phyloP scores from a whole-genome alignment of 1,140 invertebrate species.

The Reticulitermes speratus region DNA sequence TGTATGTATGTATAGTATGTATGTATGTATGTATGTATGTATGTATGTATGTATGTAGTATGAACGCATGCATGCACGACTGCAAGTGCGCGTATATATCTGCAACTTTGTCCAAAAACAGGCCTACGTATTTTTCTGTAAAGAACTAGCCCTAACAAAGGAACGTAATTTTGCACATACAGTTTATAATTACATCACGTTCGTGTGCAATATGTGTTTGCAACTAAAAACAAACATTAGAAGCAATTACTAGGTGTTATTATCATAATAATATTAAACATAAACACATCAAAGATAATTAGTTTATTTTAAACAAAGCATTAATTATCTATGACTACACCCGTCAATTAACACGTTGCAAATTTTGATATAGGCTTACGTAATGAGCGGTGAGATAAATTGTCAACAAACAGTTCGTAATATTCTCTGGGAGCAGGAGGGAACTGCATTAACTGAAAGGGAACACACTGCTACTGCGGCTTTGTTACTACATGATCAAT shows the following conservation, averaged over 20 bases:
- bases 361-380: background rate
- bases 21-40: too few species aligned
- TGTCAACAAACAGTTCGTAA: background rate
- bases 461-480: too few species aligned
- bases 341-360: conserved; percentile 11
- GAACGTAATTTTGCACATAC: background rate
- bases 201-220: background rate
- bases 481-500: too few species aligned
- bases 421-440: too few species aligned
- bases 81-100: too few species aligned
- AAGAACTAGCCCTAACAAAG: background rate
- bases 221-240: background rate
- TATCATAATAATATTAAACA: conserved; percentile 20
- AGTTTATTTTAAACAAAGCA: conserved; percentile 17
- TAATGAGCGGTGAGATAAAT: background rate
- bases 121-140: background rate
- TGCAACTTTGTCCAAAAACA: too few species aligned
- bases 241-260: background rate
- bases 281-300: conserved; percentile 18
- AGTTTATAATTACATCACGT: background rate
- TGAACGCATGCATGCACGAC: too few species aligned
- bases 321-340: background rate
- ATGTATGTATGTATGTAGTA: too few species aligned
- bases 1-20: too few species aligned
- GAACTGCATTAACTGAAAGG: too few species aligned